A percentile compares a stretch with the other conserved stretches of the same genome.
phyloP scores from a whole-genome alignment of 2,797 vertebrate genomes.

The Esox lucius region DNA sequence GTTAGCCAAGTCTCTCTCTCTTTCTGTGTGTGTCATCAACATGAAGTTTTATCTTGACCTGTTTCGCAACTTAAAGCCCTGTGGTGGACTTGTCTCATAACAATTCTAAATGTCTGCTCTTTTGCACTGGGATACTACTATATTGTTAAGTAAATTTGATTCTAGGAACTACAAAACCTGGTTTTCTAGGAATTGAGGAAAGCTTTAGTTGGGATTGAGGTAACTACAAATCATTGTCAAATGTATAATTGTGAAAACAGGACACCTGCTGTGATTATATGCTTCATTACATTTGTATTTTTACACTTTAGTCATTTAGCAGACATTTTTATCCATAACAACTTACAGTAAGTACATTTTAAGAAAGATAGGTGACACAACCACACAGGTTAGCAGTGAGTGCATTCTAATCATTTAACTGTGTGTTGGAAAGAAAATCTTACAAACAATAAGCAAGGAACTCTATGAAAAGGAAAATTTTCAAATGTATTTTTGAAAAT shows the following conservation, averaged over 20 bases:
- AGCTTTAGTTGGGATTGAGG: not conserved
- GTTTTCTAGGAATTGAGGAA: not conserved
- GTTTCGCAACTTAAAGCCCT: slow-evolving; percentile 12
- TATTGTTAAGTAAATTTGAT: not conserved
- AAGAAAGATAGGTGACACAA: too few relatives aligned
- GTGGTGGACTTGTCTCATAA: not conserved
- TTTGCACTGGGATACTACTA: not conserved
- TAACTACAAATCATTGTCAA: not conserved
- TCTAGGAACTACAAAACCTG: not conserved
- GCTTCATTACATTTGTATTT: too few relatives aligned
- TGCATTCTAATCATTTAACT: too few relatives aligned
- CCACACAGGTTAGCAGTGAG: too few relatives aligned
- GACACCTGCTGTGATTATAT: not conserved
- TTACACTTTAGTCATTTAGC: too few relatives aligned
- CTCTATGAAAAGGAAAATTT: too few relatives aligned
- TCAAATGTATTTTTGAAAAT: too few relatives aligned
- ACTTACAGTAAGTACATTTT: too few relatives aligned
- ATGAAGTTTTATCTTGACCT: not conserved
- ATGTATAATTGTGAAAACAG: not conserved
- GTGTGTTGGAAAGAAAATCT: too few relatives aligned
- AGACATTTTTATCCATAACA: too few relatives aligned
- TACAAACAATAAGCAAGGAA: too few relatives aligned
- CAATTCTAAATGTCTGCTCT: not conserved
- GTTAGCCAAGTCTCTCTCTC: slow-evolving; percentile 14
- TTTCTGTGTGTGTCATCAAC: slow-evolving; percentile 19